phyloP scores from a whole-genome alignment of 2,888 invertebrate species.

The Rhaphigaster nebulosa region DNA sequence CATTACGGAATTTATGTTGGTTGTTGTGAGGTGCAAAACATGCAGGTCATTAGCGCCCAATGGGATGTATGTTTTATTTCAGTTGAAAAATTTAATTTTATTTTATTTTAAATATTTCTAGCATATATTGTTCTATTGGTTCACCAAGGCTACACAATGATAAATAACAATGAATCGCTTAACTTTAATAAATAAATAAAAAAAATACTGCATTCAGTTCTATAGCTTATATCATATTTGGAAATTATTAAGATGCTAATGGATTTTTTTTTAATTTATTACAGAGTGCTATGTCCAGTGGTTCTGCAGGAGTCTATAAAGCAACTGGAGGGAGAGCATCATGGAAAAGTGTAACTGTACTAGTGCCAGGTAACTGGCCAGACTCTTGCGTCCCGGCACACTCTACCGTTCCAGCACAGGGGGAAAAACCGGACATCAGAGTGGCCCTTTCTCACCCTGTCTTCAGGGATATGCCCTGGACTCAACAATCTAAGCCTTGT shows the following conservation, averaged over 20 bases:
- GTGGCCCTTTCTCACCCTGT: constrained; percentile 72
- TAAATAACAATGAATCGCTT: too few relatives aligned
- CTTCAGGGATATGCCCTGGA: constrained; percentile 73
- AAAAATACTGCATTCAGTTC: too few relatives aligned
- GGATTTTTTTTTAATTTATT: constrained; percentile 66
- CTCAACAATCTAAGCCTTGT: constrained; percentile 75
- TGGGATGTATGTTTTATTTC: too few relatives aligned
- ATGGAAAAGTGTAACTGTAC: constrained; percentile 73
- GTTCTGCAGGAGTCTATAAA: constrained; percentile 73
- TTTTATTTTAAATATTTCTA: too few relatives aligned
- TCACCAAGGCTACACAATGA: too few relatives aligned
- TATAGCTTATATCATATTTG: too few relatives aligned
- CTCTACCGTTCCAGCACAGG: constrained; percentile 69
- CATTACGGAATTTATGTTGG: too few relatives aligned
- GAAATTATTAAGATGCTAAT: neutral
- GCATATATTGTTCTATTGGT: too few relatives aligned
- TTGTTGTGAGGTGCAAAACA: too few relatives aligned
- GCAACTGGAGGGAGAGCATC: constrained; percentile 74
- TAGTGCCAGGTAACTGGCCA: constrained; percentile 75
- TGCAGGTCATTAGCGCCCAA: too few relatives aligned
- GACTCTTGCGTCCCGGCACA: constrained; percentile 70
- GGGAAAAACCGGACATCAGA: constrained; percentile 73
- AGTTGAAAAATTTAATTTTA: too few relatives aligned
- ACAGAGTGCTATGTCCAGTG: constrained; percentile 72
- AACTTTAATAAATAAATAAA: too few relatives aligned